Evolutionary conservation across 1,140 invertebrate species (phyloP), one percentile per base, ranked within the genome.

Genomic region (Trichomalopsis sarcophagae): DNA sequence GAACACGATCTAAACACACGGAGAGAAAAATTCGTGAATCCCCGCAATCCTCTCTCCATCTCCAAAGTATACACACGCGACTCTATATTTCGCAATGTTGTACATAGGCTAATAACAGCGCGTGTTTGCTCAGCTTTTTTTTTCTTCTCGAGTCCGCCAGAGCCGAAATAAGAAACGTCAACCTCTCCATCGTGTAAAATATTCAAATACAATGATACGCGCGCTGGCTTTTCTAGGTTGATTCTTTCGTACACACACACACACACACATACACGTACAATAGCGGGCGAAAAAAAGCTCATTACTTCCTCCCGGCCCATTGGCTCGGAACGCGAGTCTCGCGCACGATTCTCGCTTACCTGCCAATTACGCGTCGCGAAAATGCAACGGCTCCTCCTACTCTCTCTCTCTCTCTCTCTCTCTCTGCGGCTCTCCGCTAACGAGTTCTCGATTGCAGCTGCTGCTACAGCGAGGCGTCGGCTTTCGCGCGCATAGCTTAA

Each of bases 301-400:
- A 71, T 71, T 71, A 71, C 30, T 71, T 33, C 68, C 68, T 33
- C 5, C 27, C 30, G 68, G 27, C 68, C 14, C 68, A 71, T 71
- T 71, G 68, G 68, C 68, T 71, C 68, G 30, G 68, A 71, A 71
- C 68, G 7, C 13, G 27, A 10, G n/a, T 71, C 23, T 4, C 21
- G 30, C 23, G 13, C 30, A 30, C 23, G 68, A 71, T 30, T 27
- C 68, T 11, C 27, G 68, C 23, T 33, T 33, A 62, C 55, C 55
- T 27, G 68, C 23, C 68, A 71, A 71, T 71, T 71, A 71, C 68
- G 68, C 68, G 68, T 33, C 68, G 23, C 68, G 68, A 71, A 69
- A 71, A 71, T 33, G 30, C 68, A 30, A 44, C 27, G 30, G 27
- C 68, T 27, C 68, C 30, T 71, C 68, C 68, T 71, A 13, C 68